Base-by-base conservation (phyloP, 92 coral and sea anemone genomes). In the Pocillopora meandrina region DNA sequence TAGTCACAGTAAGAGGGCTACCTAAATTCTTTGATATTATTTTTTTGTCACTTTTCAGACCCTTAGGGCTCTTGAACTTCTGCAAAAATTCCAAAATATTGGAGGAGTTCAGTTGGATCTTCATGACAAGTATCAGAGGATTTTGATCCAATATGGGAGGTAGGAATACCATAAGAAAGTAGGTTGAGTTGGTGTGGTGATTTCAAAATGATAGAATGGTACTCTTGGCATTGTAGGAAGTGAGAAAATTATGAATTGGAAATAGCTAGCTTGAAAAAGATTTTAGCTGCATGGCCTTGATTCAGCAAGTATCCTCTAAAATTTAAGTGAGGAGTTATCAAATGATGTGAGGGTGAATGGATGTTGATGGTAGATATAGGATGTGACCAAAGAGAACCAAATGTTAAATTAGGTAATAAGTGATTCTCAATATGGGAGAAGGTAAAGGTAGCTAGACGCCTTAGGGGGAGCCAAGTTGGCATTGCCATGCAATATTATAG, bases 91-190 rank as follows among this genome's bases (percentile, higher is more conserved):
- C 76, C 98, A 97, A 58, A 94, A 90, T 66, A 95, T 97, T 60
- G 92, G 92, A 65, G 99, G 99, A 1, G 98, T 97, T 12, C 98
- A 97, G 75, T 84, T 97, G 77, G 95, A 97, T 69, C 99, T 97
- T 61, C 89, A 97, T 7, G 99, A 97, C 90, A 97, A 95, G 81
- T 97, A 97, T 65, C 95, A 97, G 65, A 89, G 90, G 63, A 93
- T 95, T 17, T 87, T 97, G 67, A 76, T 97, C 90, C 99, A 97
- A 88, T 97, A 94, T 74, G 94, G 99, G 36, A 92, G 92, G 99
- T 97, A 94, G 69, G 91, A 52, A 83, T 17, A 1, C 19, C 9
- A 42, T 26, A 18, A 33, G 52, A 0, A 42, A 42, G 4, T 42
- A 42, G 52, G 52, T 42, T 42, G 52, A 42, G 52, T 7, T 42